These are phyloP conservation scores for Lycorma delicatula DNA, from an alignment of 1,140 invertebrate species.

Conservation along the genomic window DNA sequence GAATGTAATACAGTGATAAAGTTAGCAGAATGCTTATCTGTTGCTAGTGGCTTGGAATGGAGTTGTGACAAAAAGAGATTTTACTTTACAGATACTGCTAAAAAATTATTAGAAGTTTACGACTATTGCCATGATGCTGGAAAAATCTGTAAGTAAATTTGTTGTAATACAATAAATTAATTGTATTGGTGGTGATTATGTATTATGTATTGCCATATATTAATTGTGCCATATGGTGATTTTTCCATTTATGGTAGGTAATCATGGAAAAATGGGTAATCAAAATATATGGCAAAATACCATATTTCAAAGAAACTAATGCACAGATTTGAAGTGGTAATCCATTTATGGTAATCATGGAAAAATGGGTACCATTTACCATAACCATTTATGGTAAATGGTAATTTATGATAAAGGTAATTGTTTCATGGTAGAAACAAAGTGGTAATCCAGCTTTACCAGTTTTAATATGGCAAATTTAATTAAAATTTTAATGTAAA, in stretches of 20 bases:
- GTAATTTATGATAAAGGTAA: no score
- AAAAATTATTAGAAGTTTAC: slow-evolving; percentile 9
- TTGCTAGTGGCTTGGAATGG: slow-evolving; percentile 45
- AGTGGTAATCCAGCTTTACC: neutral
- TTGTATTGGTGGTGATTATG: neutral
- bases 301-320: neutral
- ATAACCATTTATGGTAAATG: no score
- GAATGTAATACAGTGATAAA: neutral
- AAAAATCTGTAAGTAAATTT: slow-evolving; percentile 17
- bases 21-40: slow-evolving; percentile 4
- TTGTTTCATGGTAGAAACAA: no score
- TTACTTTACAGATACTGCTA: slow-evolving; percentile 26
- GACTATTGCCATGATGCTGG: slow-evolving; percentile 15
- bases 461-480: neutral
- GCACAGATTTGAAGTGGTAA: neutral
- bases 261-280: neutral
- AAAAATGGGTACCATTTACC: no score
- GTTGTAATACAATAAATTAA: neutral
- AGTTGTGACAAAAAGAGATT: slow-evolving; percentile 35
- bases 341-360: neutral
- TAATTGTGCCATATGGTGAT: no score
- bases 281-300: neutral
- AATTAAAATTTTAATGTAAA: neutral
- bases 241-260: neutral
- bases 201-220: neutral